A percentile compares a stretch with the other conserved stretches of the same genome.
phyloP scores from a whole-genome alignment of 2,888 invertebrate species.

The Dinocampus coccinellae region DNA sequence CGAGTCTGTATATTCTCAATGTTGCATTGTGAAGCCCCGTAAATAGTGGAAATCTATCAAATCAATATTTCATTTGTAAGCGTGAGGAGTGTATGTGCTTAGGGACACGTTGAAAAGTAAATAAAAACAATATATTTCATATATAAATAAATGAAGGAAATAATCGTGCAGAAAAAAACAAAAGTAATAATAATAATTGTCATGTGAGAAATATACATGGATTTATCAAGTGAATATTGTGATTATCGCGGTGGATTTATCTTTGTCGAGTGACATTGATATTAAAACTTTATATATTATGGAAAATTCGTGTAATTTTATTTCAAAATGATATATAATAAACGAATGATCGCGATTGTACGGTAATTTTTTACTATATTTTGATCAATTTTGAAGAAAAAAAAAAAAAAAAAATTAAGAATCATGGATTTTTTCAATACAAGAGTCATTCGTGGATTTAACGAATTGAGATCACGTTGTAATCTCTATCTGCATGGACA shows the following conservation, averaged over 20 bases:
- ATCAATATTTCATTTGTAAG: background rate
- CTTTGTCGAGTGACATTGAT: background rate
- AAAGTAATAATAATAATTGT: background rate
- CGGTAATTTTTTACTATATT: background rate
- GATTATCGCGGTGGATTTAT: conserved; percentile 17
- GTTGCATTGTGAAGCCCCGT: conserved; percentile 8
- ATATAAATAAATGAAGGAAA: background rate
- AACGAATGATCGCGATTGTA: background rate
- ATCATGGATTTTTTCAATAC: conserved; percentile 60
- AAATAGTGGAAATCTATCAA: background rate
- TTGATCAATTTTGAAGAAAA: background rate
- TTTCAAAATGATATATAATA: background rate
- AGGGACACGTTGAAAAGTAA: background rate
- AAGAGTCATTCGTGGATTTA: conserved; percentile 62
- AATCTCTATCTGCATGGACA: conserved; percentile 62
- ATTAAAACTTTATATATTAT: background rate
- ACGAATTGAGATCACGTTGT: conserved; percentile 61
- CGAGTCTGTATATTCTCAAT: background rate
- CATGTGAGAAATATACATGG: background rate
- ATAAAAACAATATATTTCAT: background rate
- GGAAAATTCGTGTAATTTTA: background rate
- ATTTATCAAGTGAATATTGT: background rate
- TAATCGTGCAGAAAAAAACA: background rate
- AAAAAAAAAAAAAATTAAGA: conserved; percentile 21
- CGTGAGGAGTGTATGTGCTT: no score